Base-by-base conservation (phyloP, 2,113 vertebrate species). In the Urocynchramus pylzowi region DNA sequence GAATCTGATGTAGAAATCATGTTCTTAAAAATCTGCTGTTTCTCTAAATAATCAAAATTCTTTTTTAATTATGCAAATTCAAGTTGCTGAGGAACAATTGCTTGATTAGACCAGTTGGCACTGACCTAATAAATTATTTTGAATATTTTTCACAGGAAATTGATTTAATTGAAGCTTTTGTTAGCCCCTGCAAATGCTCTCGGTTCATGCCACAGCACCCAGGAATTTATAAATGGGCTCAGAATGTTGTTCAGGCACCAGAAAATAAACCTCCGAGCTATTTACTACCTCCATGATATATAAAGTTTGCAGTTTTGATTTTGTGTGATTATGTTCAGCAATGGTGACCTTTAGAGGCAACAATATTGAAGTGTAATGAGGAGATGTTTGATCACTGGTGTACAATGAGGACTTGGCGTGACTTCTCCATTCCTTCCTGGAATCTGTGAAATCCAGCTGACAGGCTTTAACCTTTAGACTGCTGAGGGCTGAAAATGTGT, bases 281-380 rank as follows among this genome's bases (percentile, higher is more conserved):
- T 99, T 99, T 99, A 99, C 99, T 98, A 98, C 99, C 98, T 98
- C 98, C 89, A 98, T 99, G 99, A 99, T 99, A 98, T 99, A 99
- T 99, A 99, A 99, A 99, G 99, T 99, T 99, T 99, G 99, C 99
- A 98, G 98, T 98, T 99, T 99, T 99, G 99, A 99, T 99, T 99
- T 99, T 99, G 98, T 99, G 99, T 99, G 99, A 99, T 99, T 99
- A 99, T 99, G 99, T 99, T 99, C 99, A 98, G 98, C 98, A 99
- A 99, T 98, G 99, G 98, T 99, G 99, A 99, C 99, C 99, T 99
- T 99, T 99, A 99, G 98, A 99, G 98, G 98, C 99, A 99, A 99
- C 98, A 98, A 99, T 99, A 99, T 98, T 99, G 99, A 99, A 99
- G 99, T 99, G 98, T 99, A 99, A 99, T 99, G 99, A 99, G 99